Evolutionary conservation across 2,797 vertebrate genomes (phyloP), one percentile per base, ranked within the genome.

Genomic region (Sebastes cheni): DNA sequence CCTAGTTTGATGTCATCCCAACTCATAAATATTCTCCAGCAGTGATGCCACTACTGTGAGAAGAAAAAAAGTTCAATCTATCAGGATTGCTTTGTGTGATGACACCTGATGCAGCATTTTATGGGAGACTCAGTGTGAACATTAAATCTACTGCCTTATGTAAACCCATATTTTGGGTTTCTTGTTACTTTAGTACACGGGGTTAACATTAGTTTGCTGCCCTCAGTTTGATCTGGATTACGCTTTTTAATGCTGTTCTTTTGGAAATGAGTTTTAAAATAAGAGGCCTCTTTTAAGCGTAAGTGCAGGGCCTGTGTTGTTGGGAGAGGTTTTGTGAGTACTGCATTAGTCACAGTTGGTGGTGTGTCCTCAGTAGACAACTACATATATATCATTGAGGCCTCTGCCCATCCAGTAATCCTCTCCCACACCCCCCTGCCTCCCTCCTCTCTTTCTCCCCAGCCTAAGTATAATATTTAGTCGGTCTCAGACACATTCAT

Each of bases 401-500:
- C 86, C 91, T 94, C 91, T 91, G 92, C 92, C 87, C 88, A 82
- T 90, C 86, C 79, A 62, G 89, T 94, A 92, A 93, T 92, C 90
- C 88, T 84, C 83, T 90, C 86, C 82, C 90, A 89, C 86, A 89
- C 89, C 88, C 84, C 89, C 42, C 42, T 1, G 29, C 90, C 90
- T 86, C 85, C 85, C 79, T 89, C 39, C 34, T 74, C 72, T 91
- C 83, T 87, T 91, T 91, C 89, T 91, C 86, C 81, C 75, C 65
- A 79, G 89, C 65, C 84, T 76, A 68, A 76, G 83, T 92, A 86
- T 94, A 94, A 94, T 93, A 91, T 95, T 86, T 89, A 93, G 93
- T 91, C 90, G 83, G 87, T 93, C 93, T 88, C 92, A 93, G 91
- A 95, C 93, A 94, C 94, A 94, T 95, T 95, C 90, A 94, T 94